phyloP scores from a whole-genome alignment of 2,113 vertebrate species.

The Lutjanus erythropterus region DNA sequence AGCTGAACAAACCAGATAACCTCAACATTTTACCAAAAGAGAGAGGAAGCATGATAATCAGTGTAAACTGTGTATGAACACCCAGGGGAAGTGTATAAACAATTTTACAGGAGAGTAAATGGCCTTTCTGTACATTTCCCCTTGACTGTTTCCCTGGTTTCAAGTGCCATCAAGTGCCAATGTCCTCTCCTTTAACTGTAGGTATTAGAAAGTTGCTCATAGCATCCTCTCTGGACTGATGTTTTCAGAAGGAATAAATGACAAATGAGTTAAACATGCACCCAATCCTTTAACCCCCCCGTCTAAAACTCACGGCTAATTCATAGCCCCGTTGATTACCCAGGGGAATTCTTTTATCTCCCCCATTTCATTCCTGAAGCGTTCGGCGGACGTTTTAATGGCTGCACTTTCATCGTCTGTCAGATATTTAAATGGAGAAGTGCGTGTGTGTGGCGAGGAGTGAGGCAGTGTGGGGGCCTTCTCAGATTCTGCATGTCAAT shows the following conservation, averaged over 20 bases:
- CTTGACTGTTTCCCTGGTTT: not conserved
- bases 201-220: conserved; percentile 47
- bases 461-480: conserved; percentile 61
- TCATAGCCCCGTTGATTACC: conserved; percentile 84
- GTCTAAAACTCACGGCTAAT: conserved; percentile 81
- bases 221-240: conserved; percentile 54
- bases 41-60: not conserved
- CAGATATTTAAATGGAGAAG: conserved; percentile 85
- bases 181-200: conserved; percentile 30
- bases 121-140: not conserved
- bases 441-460: conserved; percentile 70
- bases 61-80: not conserved
- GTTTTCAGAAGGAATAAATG: conserved; percentile 76
- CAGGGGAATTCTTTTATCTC: conserved; percentile 85
- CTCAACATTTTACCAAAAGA: not conserved
- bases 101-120: not conserved
- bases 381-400: conserved; percentile 84
- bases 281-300: conserved; percentile 61
- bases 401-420: conserved; percentile 86
- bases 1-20: not conserved
- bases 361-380: conserved; percentile 86
- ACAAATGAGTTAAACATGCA: conserved; percentile 79
- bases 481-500: conserved; percentile 82
- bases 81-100: not conserved
- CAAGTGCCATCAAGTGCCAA: conserved; percentile 5